These are phyloP conservation scores for Lucilia sericata DNA, from an alignment of 1,140 invertebrate genomes.

Conservation along the genomic window DNA sequence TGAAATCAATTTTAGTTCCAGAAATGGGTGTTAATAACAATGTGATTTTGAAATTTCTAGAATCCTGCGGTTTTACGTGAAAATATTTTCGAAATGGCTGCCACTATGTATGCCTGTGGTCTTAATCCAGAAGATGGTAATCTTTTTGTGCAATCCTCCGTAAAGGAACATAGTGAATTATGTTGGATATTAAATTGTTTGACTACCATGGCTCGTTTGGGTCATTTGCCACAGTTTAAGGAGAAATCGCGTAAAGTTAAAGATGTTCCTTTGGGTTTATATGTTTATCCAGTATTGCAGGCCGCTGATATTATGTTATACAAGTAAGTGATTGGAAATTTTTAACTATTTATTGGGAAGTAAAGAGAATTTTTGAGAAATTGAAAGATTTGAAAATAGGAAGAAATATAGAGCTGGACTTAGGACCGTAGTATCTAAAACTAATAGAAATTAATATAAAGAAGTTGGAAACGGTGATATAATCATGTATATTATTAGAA, in stretches of 20 bases:
- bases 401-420: no score
- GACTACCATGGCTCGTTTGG: slow-evolving; percentile 83
- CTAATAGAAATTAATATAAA: no score
- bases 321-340: slow-evolving; percentile 72
- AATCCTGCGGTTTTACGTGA: slow-evolving; percentile 76
- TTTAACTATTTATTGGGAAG: background rate
- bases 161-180: slow-evolving; percentile 87
- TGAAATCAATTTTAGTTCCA: background rate
- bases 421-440: no score
- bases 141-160: slow-evolving; percentile 90
- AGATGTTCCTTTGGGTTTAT: slow-evolving; percentile 86
- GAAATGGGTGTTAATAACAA: slow-evolving; percentile 30
- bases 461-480: no score
- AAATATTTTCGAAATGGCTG: slow-evolving; percentile 83
- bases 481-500: no score
- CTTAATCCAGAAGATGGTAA: slow-evolving; percentile 85
- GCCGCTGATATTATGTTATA: slow-evolving; percentile 95
- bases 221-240: slow-evolving; percentile 91
- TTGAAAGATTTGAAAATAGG: no score
- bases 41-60: slow-evolving; percentile 63
- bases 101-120: slow-evolving; percentile 91
- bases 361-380: no score
- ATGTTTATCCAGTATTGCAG: slow-evolving; percentile 94
- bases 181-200: slow-evolving; percentile 90
- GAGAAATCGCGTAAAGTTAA: slow-evolving; percentile 84